A percentile compares a stretch with the other conserved stretches of the same genome.
Conservation (phyloP, 2,888 invertebrate genomes). For the Drosophila buzzatii region DNA sequence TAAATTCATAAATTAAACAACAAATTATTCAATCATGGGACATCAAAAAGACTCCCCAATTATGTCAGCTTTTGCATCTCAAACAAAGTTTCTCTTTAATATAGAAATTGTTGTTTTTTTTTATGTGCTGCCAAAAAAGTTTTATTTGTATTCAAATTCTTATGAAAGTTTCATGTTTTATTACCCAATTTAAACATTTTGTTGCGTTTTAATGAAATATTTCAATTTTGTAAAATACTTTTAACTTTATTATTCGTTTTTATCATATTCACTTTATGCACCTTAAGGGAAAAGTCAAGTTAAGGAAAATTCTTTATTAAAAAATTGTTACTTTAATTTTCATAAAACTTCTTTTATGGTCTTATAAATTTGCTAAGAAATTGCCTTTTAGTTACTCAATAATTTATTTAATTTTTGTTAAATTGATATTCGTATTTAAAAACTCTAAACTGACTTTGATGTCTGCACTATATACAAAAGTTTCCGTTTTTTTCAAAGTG, state of each 20-base stretch:
- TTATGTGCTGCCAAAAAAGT: neutral
- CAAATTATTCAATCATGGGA: neutral
- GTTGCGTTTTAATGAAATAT: neutral
- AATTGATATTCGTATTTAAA: neutral
- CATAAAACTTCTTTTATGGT: no score
- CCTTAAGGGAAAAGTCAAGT: neutral
- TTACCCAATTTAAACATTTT: neutral
- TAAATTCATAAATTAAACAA: neutral
- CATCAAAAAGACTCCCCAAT: slow-evolving; percentile 7
- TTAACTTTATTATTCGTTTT: neutral
- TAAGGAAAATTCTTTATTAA: neutral
- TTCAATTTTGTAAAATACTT: neutral
- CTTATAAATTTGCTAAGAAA: neutral
- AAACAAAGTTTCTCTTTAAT: neutral
- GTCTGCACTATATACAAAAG: neutral
- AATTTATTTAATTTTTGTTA: neutral
- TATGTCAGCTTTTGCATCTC: neutral
- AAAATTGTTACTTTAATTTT: neutral
- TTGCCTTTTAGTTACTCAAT: neutral
- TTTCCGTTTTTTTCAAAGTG: neutral
- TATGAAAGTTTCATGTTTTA: neutral
- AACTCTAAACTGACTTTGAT: neutral
- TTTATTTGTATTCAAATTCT: slow-evolving; percentile 7
- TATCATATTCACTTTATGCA: neutral
- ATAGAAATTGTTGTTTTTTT: neutral